Conservation (phyloP, 2,888 invertebrate species). For the Halictus quadricinctus region DNA sequence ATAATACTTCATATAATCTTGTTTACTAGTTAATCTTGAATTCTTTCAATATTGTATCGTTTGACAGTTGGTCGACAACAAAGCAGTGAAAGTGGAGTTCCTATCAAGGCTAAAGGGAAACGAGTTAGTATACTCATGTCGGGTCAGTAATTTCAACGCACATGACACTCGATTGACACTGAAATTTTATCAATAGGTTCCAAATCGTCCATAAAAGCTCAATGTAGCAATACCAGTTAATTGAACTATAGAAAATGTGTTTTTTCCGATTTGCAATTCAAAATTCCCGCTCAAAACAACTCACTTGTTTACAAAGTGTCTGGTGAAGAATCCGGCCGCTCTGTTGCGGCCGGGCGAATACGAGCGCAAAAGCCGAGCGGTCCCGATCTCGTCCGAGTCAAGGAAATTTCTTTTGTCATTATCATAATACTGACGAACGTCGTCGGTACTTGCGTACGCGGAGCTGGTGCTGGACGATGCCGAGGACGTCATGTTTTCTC, state of each 20-base stretch:
- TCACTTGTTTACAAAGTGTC: conserved; percentile 60
- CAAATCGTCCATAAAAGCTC: too few relatives aligned
- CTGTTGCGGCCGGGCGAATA: conserved; percentile 41
- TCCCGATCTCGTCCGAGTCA: conserved; percentile 56
- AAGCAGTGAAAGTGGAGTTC: too few relatives aligned
- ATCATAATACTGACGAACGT: conserved; percentile 41
- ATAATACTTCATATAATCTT: too few relatives aligned
- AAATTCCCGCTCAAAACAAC: conserved; percentile 32
- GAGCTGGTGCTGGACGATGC: conserved; percentile 65
- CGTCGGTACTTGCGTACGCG: conserved; percentile 59
- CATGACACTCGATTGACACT: too few relatives aligned
- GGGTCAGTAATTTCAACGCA: background rate
- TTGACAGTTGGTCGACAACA: too few relatives aligned
- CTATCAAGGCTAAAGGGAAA: too few relatives aligned
- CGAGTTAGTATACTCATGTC: background rate
- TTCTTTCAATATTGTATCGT: too few relatives aligned
- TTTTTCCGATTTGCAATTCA: background rate
- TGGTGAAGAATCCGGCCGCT: conserved; percentile 40
- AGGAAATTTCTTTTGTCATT: conserved; percentile 51
- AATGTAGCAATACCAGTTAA: background rate
- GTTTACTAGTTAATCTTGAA: too few relatives aligned
- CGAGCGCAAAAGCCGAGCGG: conserved; percentile 54
- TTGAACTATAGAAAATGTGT: background rate
- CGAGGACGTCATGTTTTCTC: conserved; percentile 62
- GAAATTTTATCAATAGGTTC: too few relatives aligned